phyloP scores from a whole-genome alignment of 2,888 invertebrate species.

The Oxyteleia sp. region DNA sequence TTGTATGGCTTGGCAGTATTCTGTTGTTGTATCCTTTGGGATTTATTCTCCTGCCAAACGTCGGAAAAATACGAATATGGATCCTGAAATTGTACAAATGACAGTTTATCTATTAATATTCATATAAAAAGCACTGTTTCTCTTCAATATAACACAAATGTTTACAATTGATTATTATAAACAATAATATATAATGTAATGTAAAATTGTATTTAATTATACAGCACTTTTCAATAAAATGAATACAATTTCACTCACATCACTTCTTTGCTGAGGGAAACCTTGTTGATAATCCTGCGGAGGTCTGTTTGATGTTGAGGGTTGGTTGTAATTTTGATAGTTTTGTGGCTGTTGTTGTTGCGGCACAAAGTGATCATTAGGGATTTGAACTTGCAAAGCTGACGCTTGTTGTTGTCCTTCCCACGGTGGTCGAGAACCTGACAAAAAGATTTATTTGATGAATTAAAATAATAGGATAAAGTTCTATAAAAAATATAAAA shows the following conservation, averaged over 20 bases:
- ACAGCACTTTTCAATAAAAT: too few relatives aligned
- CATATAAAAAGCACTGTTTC: too few relatives aligned
- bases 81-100: constrained; percentile 82
- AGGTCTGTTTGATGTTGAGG: constrained; percentile 72
- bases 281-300: constrained; percentile 79
- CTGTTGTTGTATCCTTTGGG: constrained; percentile 78
- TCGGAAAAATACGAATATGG: constrained; percentile 86
- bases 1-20: constrained; percentile 79
- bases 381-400: constrained; percentile 76
- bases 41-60: constrained; percentile 86
- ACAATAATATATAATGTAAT: too few relatives aligned
- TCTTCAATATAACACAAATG: too few relatives aligned
- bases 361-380: constrained; percentile 76
- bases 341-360: constrained; percentile 78
- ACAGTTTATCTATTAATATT: too few relatives aligned
- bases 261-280: constrained; percentile 82
- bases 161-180: too few relatives aligned
- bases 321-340: constrained; percentile 79
- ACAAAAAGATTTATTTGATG: too few relatives aligned
- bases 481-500: too few relatives aligned
- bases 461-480: too few relatives aligned
- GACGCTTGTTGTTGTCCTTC: constrained; percentile 80
- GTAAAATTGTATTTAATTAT: too few relatives aligned
- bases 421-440: constrained; percentile 82
- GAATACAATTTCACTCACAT: constrained; percentile 79